Conservation (phyloP, 2,888 invertebrate genomes). For the Sminthurinus aureus region DNA sequence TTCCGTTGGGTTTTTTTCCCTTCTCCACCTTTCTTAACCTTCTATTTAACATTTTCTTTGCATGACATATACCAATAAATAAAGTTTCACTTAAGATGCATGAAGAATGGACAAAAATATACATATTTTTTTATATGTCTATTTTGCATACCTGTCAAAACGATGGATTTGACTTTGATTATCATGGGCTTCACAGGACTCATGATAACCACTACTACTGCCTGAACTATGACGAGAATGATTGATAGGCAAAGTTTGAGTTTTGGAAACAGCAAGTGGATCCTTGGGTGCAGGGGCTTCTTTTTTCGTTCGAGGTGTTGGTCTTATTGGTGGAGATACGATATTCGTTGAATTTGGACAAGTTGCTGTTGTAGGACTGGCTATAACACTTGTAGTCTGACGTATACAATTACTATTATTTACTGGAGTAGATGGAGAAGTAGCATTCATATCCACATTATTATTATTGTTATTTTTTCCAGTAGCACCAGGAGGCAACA, state of each 20-base stretch:
- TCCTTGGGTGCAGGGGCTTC: slow-evolving; percentile 56
- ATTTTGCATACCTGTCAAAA: slow-evolving; percentile 23
- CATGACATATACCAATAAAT: no score
- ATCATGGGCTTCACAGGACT: slow-evolving; percentile 72
- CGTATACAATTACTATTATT: slow-evolving; percentile 34
- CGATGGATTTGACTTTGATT: slow-evolving; percentile 62
- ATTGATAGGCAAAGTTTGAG: slow-evolving; percentile 64
- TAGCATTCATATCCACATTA: neutral
- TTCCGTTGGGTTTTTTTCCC: no score
- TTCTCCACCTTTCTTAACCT: no score
- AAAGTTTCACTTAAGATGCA: no score
- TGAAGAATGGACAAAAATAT: neutral
- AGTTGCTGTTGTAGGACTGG: no score
- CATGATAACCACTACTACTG: slow-evolving; percentile 77
- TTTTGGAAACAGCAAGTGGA: slow-evolving; percentile 47
- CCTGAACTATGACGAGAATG: slow-evolving; percentile 78
- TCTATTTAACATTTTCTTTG: no score
- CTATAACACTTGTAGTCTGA: slow-evolving; percentile 33
- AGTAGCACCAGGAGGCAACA: slow-evolving; percentile 4
- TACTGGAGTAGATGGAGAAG: slow-evolving; percentile 66
- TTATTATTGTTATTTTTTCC: neutral
- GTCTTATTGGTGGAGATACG: slow-evolving; percentile 50
- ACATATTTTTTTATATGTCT: neutral
- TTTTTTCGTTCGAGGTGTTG: slow-evolving; percentile 53
- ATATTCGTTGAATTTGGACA: slow-evolving; percentile 40